Evolutionary conservation across 92 coral and sea anemone genomes (phyloP).

Genomic region (Palythoa caribaeorum): DNA sequence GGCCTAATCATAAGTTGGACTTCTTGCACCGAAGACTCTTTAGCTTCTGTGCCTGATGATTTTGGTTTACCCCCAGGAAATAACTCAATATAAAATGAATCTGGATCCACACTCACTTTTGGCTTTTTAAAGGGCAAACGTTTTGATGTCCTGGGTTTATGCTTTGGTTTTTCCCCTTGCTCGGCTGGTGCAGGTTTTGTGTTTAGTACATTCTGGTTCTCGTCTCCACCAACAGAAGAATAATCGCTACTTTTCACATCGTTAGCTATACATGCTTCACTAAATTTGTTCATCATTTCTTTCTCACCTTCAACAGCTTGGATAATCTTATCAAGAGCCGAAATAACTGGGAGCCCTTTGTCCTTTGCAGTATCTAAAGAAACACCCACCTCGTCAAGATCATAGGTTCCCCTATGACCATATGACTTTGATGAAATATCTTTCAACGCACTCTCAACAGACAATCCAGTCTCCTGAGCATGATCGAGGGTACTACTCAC

Average conservation of each 20-base stretch:
- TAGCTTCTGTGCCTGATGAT: conserved; percentile 47
- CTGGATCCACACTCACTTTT: conserved; percentile 55
- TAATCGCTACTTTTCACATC: neutral
- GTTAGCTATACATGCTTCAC: neutral
- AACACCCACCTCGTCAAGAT: conserved; percentile 56
- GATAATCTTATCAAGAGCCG: conserved; percentile 36
- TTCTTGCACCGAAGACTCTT: conserved; percentile 19
- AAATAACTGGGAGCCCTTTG: conserved; percentile 29
- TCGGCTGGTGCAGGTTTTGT: neutral
- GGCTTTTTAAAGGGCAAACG: conserved; percentile 61
- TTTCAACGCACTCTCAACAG: conserved; percentile 20
- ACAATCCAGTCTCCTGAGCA: conserved; percentile 15
- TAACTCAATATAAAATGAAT: conserved; percentile 77
- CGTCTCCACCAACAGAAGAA: neutral
- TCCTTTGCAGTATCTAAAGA: conserved; percentile 53
- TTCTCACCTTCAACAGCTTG: conserved; percentile 38
- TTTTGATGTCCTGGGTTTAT: conserved; percentile 50
- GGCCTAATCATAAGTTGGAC: neutral
- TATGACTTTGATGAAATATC: conserved; percentile 15
- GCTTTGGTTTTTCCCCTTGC: neutral
- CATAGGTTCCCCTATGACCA: conserved; percentile 41
- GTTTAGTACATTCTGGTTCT: conserved; percentile 11
- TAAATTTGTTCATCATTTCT: conserved; percentile 21
- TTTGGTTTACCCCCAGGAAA: conserved; percentile 45
- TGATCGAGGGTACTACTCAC: conserved; percentile 30